Evolutionary conservation across 2,888 invertebrate genomes (phyloP).

Genomic region (Agelastica alni): DNA sequence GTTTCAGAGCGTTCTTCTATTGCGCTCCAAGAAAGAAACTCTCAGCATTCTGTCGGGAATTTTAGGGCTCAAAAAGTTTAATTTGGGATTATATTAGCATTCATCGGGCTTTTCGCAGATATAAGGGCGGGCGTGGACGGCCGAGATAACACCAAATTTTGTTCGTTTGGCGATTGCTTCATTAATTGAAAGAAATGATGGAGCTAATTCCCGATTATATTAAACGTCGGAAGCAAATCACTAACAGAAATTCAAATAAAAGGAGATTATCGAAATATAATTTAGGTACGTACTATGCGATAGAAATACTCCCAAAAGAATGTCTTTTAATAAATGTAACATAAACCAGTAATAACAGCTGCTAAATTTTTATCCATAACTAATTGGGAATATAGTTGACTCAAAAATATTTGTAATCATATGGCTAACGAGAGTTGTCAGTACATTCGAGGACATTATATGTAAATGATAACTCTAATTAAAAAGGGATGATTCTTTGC

Average conservation of each 20-base stretch:
- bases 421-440: too few relatives aligned
- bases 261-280: too few relatives aligned
- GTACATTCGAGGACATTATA: too few relatives aligned
- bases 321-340: too few relatives aligned
- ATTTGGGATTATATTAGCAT: conserved; percentile 26
- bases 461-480: too few relatives aligned
- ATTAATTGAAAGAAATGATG: conserved; percentile 7
- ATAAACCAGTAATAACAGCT: too few relatives aligned
- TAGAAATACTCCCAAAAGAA: too few relatives aligned
- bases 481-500: too few relatives aligned
- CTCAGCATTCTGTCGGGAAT: conserved; percentile 24
- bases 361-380: too few relatives aligned
- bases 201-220: neutral
- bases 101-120: conserved; percentile 14
- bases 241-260: neutral
- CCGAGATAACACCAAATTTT: conserved; percentile 33
- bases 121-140: conserved; percentile 18
- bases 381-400: too few relatives aligned
- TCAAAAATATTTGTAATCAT: too few relatives aligned
- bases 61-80: conserved; percentile 25
- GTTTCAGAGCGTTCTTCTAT: conserved; percentile 12
- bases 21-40: conserved; percentile 15
- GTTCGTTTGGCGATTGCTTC: conserved; percentile 13
- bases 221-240: neutral
- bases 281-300: too few relatives aligned